Evolutionary conservation across 2,113 vertebrate species (phyloP), one percentile per base, ranked within the genome.

Genomic region (Poeciliopsis retropinna): DNA sequence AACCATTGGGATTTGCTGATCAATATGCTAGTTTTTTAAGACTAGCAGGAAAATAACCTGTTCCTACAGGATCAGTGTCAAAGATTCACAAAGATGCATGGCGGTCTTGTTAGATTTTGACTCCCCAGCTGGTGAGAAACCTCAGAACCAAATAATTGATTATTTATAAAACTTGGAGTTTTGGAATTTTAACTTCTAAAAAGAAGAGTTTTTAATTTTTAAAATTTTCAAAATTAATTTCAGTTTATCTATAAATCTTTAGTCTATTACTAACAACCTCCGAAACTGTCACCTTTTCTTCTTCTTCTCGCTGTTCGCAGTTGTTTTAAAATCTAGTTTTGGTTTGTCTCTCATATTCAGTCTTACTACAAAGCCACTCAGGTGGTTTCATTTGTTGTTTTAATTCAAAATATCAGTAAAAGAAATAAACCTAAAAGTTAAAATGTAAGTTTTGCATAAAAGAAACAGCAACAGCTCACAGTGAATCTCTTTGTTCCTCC

Each of bases 401-500:
- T 57, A 0, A 57, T n/a, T n/a, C 10, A 57, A 57, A n/a, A 9
- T n/a, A 3, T 57, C 8, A 25, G 8, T 3, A n/a, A 57, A 57
- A 57, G 8, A 9, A 25, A n/a, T 3, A 25, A 25, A 57, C 0
- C 51, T 25, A 57, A 25, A n/a, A n/a, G 51, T 17, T n/a, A 19
- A 47, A 47, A 47, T 47, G 14, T 19, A 19, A 1, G 17, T 47
- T 47, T 47, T 47, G 19, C 69, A 74, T 84, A 57, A 70, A 78
- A 69, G 64, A 60, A 77, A 69, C 68, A 63, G 34, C 34, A 27
- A 19, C n/a, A 8, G 5, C 57, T 22, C 60, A 19, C n/a, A 8
- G 60, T 70, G 51, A 32, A n/a, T 68, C 69, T 60, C 47, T 67
- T 69, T 76, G 69, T 73, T 74, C 31, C 41, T 29, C 25, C 22